phyloP scores from a whole-genome alignment of 2,888 invertebrate genomes.

The Dicycla oo region DNA sequence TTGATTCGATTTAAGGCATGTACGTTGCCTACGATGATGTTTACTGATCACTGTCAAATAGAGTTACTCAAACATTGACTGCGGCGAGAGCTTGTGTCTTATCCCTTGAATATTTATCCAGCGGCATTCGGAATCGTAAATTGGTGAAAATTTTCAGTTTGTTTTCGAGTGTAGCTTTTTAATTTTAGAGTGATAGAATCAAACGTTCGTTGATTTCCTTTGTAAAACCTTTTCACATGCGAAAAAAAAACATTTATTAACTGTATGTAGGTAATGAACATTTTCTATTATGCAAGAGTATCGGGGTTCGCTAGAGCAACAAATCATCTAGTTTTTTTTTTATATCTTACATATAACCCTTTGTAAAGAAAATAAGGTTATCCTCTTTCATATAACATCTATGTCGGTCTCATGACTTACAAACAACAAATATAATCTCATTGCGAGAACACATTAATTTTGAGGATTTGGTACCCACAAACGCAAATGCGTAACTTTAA shows the following conservation, averaged over 20 bases:
- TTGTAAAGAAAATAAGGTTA: background rate
- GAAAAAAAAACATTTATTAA: no score
- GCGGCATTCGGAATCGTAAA: constrained; percentile 19
- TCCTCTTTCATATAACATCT: background rate
- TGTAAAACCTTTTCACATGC: background rate
- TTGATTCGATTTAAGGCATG: background rate
- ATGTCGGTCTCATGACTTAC: background rate
- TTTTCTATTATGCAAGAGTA: background rate
- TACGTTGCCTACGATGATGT: constrained; percentile 13
- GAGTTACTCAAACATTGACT: constrained; percentile 23
- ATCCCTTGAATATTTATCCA: constrained; percentile 40
- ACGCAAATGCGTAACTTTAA: no score
- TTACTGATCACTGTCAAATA: background rate
- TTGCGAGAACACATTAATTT: background rate
- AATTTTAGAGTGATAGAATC: background rate
- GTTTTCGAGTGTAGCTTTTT: background rate
- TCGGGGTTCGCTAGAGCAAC: background rate
- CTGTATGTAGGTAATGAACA: no score
- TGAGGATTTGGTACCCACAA: background rate
- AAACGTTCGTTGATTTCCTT: background rate
- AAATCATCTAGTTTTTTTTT: constrained; percentile 1
- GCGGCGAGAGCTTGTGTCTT: constrained; percentile 39
- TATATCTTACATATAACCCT: background rate
- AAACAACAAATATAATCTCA: background rate
- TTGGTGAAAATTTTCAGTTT: background rate